A percentile compares a stretch with the other conserved stretches of the same genome.
These are phyloP conservation scores for Ibidorhyncha struthersii DNA, from an alignment of 2,113 vertebrate species.

Conservation along the genomic window DNA sequence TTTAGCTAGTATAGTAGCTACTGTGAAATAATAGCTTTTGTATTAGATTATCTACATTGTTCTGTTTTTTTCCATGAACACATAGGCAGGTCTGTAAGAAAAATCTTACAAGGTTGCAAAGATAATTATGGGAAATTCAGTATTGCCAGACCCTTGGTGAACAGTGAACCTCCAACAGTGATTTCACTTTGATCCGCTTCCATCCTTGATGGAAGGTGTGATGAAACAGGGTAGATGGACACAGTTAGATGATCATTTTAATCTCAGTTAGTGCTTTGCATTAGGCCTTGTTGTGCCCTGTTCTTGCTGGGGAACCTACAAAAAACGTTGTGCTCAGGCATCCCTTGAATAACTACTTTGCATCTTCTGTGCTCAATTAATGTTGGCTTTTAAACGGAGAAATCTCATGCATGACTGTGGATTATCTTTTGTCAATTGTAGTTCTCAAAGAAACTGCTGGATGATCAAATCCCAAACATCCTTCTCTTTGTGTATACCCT, in stretches of 20 bases:
- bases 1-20: not conserved
- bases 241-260: not conserved
- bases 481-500: not conserved
- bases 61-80: not conserved
- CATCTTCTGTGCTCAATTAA: not conserved
- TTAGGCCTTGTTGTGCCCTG: not conserved
- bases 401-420: not conserved
- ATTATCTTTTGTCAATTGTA: not conserved
- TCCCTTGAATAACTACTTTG: not conserved
- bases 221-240: not conserved
- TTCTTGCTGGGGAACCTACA: not conserved
- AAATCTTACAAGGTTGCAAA: not conserved
- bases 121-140: not conserved
- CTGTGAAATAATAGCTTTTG: not conserved
- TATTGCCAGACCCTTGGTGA: not conserved
- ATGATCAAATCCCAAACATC: not conserved
- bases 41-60: not conserved
- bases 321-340: accelerated
- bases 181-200: not conserved
- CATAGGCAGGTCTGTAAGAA: accelerated
- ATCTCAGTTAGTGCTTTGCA: not conserved
- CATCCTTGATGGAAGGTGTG: not conserved
- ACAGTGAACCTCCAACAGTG: not conserved
- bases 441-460: not conserved
- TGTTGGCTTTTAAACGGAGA: not conserved